A percentile compares a stretch with the other conserved stretches of the same genome.
Conservation (phyloP, 2,113 vertebrate genomes). For the Rhea americana region DNA sequence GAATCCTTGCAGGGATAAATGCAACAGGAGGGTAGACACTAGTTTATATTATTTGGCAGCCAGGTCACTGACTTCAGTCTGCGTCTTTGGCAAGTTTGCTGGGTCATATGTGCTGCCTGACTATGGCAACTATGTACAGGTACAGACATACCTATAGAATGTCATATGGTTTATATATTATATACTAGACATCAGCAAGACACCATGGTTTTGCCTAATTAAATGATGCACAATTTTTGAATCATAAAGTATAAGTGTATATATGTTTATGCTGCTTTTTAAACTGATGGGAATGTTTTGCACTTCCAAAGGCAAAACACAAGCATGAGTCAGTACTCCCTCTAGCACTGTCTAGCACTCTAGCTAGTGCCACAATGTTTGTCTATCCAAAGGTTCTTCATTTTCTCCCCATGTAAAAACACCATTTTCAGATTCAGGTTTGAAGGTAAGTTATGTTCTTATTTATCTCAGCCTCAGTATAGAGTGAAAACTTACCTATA, state of each 20-base stretch:
- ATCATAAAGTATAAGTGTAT: background rate
- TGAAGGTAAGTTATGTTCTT: background rate
- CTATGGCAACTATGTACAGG: background rate
- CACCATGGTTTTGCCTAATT: background rate
- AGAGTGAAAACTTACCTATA: background rate
- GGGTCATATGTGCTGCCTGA: background rate
- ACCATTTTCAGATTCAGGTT: background rate
- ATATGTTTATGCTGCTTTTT: background rate
- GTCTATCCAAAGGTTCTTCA: background rate
- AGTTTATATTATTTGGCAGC: background rate
- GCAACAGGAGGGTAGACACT: background rate
- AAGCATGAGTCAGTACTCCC: background rate
- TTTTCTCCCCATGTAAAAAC: rapidly evolving
- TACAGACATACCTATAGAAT: background rate
- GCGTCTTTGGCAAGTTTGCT: background rate
- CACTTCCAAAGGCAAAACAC: background rate
- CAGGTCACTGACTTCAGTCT: background rate
- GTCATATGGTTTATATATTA: background rate
- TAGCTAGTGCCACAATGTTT: background rate
- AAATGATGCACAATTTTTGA: background rate
- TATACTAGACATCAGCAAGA: background rate
- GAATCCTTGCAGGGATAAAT: rapidly evolving
- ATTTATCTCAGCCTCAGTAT: background rate
- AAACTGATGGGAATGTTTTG: background rate
- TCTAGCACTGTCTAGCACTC: background rate